Percentiles rank a stretch among this genome's conserved stretches.
Conservation (phyloP, 1,140 invertebrate species). For the Chironomus tepperi region DNA sequence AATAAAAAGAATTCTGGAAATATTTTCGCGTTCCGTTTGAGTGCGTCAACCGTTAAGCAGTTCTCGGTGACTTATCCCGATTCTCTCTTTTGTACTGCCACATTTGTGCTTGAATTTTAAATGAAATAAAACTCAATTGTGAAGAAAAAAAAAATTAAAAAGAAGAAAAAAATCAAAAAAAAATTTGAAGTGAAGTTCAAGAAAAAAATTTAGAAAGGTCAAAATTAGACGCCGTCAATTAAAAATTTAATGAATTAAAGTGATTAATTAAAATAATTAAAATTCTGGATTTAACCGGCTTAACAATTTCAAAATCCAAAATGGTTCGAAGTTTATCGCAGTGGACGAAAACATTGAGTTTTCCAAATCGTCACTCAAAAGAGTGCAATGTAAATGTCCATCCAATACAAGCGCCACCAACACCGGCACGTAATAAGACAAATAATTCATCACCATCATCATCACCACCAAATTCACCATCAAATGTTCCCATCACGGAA, state of each 20-base stretch:
- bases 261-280: background rate
- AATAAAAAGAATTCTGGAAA: constrained; percentile 11
- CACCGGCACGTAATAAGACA: constrained; percentile 44
- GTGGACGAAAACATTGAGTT: constrained; percentile 81
- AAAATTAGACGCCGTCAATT: background rate
- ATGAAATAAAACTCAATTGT: background rate
- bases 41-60: constrained; percentile 10
- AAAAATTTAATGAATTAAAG: constrained; percentile 6
- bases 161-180: background rate
- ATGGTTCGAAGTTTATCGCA: constrained; percentile 77
- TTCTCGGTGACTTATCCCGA: background rate
- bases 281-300: constrained; percentile 10
- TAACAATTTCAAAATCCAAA: constrained; percentile 30
- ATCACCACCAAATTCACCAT: constrained; percentile 42
- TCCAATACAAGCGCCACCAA: constrained; percentile 40
- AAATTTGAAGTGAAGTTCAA: background rate
- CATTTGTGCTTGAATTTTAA: background rate
- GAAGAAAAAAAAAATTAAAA: background rate
- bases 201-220: background rate
- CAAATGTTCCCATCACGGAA: constrained; percentile 49
- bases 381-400: constrained; percentile 51
- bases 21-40: background rate
- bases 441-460: constrained; percentile 38
- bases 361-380: constrained; percentile 65
- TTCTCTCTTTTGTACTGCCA: background rate